Evolutionary conservation across 2,113 vertebrate species (phyloP), one percentile per base, ranked within the genome.

Genomic region (Perca flavescens): DNA sequence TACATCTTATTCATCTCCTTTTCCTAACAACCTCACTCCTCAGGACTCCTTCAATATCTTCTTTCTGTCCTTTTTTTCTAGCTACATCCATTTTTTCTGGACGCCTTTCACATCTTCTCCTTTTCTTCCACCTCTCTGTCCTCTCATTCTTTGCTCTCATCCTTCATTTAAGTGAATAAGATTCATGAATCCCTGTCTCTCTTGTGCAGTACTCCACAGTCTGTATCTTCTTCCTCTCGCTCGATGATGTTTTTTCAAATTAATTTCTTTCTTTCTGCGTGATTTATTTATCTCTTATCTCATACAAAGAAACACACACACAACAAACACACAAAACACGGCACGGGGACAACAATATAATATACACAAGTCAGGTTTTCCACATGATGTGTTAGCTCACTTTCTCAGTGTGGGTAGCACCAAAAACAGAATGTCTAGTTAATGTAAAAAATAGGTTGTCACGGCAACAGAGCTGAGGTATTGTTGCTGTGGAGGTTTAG

Each of bases 361-460:
- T 50, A 60, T 13, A 61, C 57, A 52, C 13, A 46, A 50, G 53
- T 87, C 66, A 54, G 78, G 16, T 68, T 88, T 80, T 81, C 50
- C 74, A 56, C 60, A 69, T 70, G 12, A 85, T 75, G 25, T 40
- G 28, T 83, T 79, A 6, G 43, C 78, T 88, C 54, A 64, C 28
- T 83, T 85, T 82, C 47, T 73, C 54, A 63, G 54, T 74, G 79
- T 82, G 74, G 69, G 80, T 58, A 64, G 85, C 49, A 21, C 70
- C 85, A 77, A 82, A 84, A 88, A 88, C 71, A 76, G 62, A 83
- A 71, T 60, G 80, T 89, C 88, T 74, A 13, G n/a, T 83, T 25
- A 76, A 81, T 81, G 92, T 93, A 91, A 91, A 92, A 28, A 93
- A 93, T 92, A 93, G 91, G 93, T 95, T 94, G 93, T 93, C 93